Base-by-base conservation (phyloP, 2,888 invertebrate genomes). In the Leptopilina myrica region DNA sequence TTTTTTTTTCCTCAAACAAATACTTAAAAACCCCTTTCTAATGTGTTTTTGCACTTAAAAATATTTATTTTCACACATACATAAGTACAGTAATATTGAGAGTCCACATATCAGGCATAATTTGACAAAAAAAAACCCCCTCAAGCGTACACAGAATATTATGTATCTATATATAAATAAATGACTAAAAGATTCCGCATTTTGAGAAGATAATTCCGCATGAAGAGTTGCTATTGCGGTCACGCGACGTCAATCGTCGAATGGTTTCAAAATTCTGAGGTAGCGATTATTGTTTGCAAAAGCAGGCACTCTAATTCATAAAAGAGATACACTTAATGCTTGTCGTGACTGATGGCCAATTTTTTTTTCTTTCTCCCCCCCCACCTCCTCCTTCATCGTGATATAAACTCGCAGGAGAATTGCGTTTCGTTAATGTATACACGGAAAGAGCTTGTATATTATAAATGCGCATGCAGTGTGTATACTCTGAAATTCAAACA, bases 221-320 rank as follows among this genome's bases (percentile, higher is more conserved):
- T 64, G 73, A 75, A 33, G 33, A 33, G 69, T 59, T 59, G 59
- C 75, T 77, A 79, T 78, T 77, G 43, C 33, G 33, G 86, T 86
- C 88, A 88, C 87, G 87, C 86, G 81, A 87, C 81, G 86, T 85
- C 87, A 88, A 88, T 89, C 89, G 86, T 82, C 84, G 88, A 88
- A 87, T 89, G 85, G 85, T 43, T 49, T 83, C 82, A 1, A 33
- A 73, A 73, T 73, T 56, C 53, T 14, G 9, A 69, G 49, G 59
- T 59, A 56, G 53, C 53, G 76, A 65, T 11, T 73, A 59, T 26
- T 49, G n/a, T 59, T 14, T 59, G n/a, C 1, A 59, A 56, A 73
- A 73, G 56, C 56, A 12, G 56, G 73, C 73, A 73, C 26, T 73
- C 73, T 53, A 73, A 73, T 73, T 73, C 73, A 73, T 73, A 73